Evolutionary conservation across 1,140 invertebrate genomes (phyloP).

Genomic region (Galendromus occidentalis): DNA sequence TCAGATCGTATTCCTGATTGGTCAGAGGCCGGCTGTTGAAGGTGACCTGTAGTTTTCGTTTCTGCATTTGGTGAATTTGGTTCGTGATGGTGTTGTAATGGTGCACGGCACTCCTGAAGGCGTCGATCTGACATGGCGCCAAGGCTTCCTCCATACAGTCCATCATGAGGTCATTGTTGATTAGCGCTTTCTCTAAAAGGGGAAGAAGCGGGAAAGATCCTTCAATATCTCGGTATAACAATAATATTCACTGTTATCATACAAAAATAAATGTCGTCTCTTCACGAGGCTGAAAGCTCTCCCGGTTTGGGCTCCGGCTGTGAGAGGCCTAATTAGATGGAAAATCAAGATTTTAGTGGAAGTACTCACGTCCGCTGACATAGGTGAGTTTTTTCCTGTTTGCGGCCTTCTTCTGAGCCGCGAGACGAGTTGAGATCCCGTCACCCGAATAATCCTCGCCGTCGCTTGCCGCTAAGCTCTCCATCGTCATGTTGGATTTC

Average conservation of each 20-base stretch:
- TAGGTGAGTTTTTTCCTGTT: neutral
- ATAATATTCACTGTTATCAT: too few relatives aligned
- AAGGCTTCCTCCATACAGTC: neutral
- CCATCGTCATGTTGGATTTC: neutral
- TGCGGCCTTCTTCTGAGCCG: neutral
- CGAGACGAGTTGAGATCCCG: neutral
- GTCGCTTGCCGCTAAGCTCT: neutral
- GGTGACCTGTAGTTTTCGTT: neutral
- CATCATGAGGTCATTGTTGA: conserved; percentile 7
- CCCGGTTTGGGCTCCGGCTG: too few relatives aligned
- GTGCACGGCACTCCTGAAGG: neutral
- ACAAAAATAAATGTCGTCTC: too few relatives aligned
- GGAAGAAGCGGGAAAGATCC: too few relatives aligned
- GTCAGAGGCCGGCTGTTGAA: neutral
- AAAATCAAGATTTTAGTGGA: too few relatives aligned
- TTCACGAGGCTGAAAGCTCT: too few relatives aligned
- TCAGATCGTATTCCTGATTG: neutral
- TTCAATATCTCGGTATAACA: too few relatives aligned
- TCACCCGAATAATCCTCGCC: conserved; percentile 9
- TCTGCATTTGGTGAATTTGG: neutral
- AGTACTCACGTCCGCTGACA: neutral
- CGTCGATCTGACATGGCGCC: conserved; percentile 4
- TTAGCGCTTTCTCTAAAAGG: neutral
- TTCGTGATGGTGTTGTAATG: conserved; percentile 5
- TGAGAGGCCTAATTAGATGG: too few relatives aligned